Base-by-base conservation (phyloP, 2,888 invertebrate species). In the Calliphora vomitoria region DNA sequence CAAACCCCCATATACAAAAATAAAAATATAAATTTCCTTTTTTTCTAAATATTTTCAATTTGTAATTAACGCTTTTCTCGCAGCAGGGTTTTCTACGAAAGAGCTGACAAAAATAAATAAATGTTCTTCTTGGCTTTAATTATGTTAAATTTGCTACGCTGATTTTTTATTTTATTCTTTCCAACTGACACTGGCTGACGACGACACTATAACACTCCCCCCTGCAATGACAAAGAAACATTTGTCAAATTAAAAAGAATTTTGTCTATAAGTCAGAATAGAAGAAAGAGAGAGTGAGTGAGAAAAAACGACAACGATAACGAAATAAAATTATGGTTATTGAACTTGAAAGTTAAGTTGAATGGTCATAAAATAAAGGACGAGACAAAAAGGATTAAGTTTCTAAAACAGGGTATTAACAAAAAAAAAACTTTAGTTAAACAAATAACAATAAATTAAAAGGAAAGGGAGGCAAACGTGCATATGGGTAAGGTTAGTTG, bases 141-240 rank as follows among this genome's bases (percentile, higher is more conserved):
- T 89, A 88, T 82, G 79, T 85, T 44, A 58, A 88, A 89, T 90
- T 89, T 82, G 87, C 68, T 79, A 89, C 85, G 89, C 89, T 80
- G 88, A 85, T 87, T 88, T 89, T 81, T 85, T 53, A n/a, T 68
- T 31, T 35, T 81, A 53, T 82, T 76, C 47, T 53, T 35, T 55
- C 53, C 69, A 76, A 44, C 53, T 53, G 41, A 41, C 1, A 44
- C 60, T 53, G 38, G 50, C 1, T 35, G 8, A 31, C 44, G 25
- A n/a, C 25, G 38, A 55, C 53, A 62, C 4, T 41, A 50, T 4
- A 25, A 44, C 55, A 53, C 72, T 38, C 62, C 79, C 75, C 83
- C 60, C 44, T 18, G 62, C 38, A 75, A 71, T 60, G 81, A 71
- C 66, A 75, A 76, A 55, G 15, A 79, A 78, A 79, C 78, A 85